phyloP scores from a whole-genome alignment of 53 echinoderm and acorn worm genomes.

The Echinarachnius parma region DNA sequence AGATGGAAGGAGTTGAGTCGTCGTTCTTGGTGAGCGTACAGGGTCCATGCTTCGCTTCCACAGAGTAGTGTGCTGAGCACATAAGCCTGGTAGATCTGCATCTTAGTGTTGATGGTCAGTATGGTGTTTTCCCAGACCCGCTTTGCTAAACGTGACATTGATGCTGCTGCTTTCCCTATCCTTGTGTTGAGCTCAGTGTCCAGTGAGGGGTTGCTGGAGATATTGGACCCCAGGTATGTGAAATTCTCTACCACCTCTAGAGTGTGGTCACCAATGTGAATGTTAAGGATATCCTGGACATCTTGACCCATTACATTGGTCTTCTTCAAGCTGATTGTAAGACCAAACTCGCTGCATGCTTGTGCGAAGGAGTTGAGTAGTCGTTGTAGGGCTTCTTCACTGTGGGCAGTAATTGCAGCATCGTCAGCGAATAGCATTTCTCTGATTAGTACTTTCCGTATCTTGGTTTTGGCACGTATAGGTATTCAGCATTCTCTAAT shows the following conservation, averaged over 20 bases:
- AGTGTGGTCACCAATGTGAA: constrained; percentile 27
- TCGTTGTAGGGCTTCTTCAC: constrained; percentile 44
- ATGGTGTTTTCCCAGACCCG: constrained; percentile 37
- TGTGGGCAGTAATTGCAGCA: constrained; percentile 45
- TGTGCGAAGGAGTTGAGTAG: constrained; percentile 42
- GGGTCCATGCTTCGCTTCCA: constrained; percentile 31
- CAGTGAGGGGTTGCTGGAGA: constrained; percentile 37
- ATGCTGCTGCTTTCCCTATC: constrained; percentile 43
- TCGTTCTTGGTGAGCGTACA: constrained; percentile 25
- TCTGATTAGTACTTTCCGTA: constrained; percentile 36
- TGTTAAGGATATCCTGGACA: constrained; percentile 7
- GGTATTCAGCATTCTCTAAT: constrained; percentile 31
- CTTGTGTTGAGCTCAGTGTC: constrained; percentile 24
- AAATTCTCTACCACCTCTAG: constrained; percentile 38
- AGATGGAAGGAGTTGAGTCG: constrained; percentile 33
- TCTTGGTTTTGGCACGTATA: no score
- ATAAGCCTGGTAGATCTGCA: constrained; percentile 19
- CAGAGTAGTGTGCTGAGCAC: constrained; percentile 39
- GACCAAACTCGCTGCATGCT: constrained; percentile 58
- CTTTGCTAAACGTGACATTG: constrained; percentile 3
- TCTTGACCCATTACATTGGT: constrained; percentile 45
- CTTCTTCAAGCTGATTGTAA: constrained; percentile 73
- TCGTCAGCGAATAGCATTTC: constrained; percentile 60
- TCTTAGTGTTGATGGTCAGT: constrained; percentile 37
- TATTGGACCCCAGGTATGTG: constrained; percentile 54